Evolutionary conservation across 2,888 invertebrate genomes (phyloP), one percentile per base, ranked within the genome.

Genomic region (Caradrina kadenii): DNA sequence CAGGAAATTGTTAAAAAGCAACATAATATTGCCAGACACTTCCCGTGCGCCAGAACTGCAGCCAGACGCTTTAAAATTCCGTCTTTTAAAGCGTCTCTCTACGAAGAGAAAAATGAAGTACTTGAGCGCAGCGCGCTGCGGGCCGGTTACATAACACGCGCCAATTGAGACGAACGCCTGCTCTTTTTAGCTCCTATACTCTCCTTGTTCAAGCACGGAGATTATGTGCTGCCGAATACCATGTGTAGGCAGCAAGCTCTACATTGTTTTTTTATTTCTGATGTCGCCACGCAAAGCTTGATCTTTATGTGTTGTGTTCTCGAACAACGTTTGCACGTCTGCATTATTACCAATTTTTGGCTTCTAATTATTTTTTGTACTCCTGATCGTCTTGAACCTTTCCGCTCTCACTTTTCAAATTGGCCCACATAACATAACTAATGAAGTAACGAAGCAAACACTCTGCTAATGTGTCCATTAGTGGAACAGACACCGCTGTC

Each of bases 401-500:
- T 42, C 55, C 55, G 10, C 22, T 6, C 54, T 21, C 17, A 75
- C 45, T 13, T 49, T 39, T n/a, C 45, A 49, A 8, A 39, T n/a
- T 49, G 52, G 22, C 64, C 45, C n/a, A 64, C 60, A 56, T 65
- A 35, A 49, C 53, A 48, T 10, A 21, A 62, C 35, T 64, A 65
- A 50, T 52, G 54, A 64, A 62, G 19, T 69, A 48, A 48, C 19
- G 45, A 56, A 65, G 39, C 56, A 63, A 67, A 61, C 73, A 73
- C 65, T 69, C 53, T 52, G 74, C 73, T 81, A 79, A 79, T 76
- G 76, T 72, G 56, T 69, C 55, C 76, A 83, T 81, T 81, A 81
- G 73, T 53, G 22, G 21, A 6, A 35, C 56, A 77, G 60, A 80
- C 72, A 63, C 68, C 56, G 49, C 31, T 42, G 63, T 42, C 26